Percentiles rank a stretch among this genome's conserved stretches.
Evolutionary conservation across 2,113 vertebrate genomes (phyloP).

Genomic region (Onychostoma macrolepis): DNA sequence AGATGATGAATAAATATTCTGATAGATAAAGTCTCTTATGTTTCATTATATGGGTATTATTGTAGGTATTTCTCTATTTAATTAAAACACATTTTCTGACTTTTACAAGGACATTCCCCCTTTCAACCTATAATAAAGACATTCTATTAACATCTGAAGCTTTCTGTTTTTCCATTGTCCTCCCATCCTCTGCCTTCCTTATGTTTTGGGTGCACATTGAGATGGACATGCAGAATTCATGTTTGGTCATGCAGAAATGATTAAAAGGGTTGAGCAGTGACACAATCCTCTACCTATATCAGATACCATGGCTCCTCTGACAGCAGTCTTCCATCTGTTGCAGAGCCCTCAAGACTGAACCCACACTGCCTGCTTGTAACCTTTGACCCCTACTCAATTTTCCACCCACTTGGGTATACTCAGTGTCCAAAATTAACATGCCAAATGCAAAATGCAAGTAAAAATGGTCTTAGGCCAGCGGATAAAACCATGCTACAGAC

Average conservation of each 20-base stretch:
- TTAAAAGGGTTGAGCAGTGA: conserved; percentile 28
- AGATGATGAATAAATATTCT: background rate
- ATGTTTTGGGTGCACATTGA: conserved; percentile 39
- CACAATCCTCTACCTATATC: conserved; percentile 30
- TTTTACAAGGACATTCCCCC: background rate
- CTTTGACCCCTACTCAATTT: conserved; percentile 28
- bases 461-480: background rate
- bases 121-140: background rate
- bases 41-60: background rate
- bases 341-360: conserved; percentile 4
- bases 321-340: conserved; percentile 55
- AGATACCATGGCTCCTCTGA: conserved; percentile 31
- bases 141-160: background rate
- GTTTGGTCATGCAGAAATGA: conserved; percentile 49
- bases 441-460: background rate
- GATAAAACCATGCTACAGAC: background rate
- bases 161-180: conserved; percentile 21
- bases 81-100: background rate
- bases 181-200: conserved; percentile 29
- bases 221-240: conserved; percentile 13
- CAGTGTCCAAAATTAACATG: background rate
- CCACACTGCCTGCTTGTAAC: background rate
- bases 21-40: background rate
- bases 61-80: background rate
- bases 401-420: background rate